Conservation (phyloP, 2,113 vertebrate species). For the Etheostoma cragini region DNA sequence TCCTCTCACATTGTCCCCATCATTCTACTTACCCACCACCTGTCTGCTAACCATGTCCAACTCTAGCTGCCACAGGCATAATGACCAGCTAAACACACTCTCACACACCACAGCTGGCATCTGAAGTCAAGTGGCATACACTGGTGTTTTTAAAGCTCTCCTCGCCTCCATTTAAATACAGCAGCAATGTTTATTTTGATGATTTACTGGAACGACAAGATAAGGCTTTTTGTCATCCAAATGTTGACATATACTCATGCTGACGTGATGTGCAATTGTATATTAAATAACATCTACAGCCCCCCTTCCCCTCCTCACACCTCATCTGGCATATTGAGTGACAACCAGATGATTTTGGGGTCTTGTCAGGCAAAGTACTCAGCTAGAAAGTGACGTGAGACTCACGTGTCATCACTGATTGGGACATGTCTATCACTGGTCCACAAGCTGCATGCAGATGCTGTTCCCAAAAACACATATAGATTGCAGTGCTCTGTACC, state of each 20-base stretch:
- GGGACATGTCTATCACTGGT: constrained; percentile 21
- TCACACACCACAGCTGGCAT: constrained; percentile 2
- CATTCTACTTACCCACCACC: neutral
- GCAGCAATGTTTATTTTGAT: constrained; percentile 33
- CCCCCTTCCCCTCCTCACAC: neutral
- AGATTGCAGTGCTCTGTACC: too few relatives aligned
- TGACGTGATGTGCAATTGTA: constrained; percentile 51
- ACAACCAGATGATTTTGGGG: constrained; percentile 34
- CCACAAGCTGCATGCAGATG: constrained; percentile 19
- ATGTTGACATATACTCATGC: constrained; percentile 46
- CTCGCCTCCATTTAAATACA: constrained; percentile 25
- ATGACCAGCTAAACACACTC: constrained; percentile 4
- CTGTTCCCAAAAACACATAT: constrained; percentile 1
- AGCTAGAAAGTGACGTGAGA: constrained; percentile 5
- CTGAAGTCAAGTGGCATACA: neutral
- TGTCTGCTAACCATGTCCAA: constrained; percentile 4
- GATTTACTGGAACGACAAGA: constrained; percentile 32
- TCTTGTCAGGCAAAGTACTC: constrained; percentile 21
- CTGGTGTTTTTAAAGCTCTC: neutral
- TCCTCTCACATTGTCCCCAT: constrained; percentile 12
- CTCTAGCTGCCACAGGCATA: neutral
- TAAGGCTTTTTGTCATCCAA: constrained; percentile 35
- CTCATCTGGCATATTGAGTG: constrained; percentile 28
- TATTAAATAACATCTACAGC: constrained; percentile 44
- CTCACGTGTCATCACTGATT: constrained; percentile 2